Base-by-base conservation (phyloP, 2,888 invertebrate species). In the Callyntrura guangdongensis region DNA sequence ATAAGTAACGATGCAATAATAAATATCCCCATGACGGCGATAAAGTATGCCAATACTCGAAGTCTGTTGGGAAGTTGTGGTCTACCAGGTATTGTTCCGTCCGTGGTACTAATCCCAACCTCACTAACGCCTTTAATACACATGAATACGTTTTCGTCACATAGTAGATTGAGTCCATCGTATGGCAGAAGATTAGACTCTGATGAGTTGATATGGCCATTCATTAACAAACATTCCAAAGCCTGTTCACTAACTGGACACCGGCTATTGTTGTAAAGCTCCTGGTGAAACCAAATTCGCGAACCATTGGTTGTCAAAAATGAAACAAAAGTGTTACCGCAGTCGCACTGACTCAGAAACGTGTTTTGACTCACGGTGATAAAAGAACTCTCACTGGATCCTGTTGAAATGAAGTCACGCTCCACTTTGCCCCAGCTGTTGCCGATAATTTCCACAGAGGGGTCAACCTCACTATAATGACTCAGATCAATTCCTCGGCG, bases 391-490 rank as follows among this genome's bases (percentile, higher is more conserved):
- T 93, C 93, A n/a, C 79, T 84, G 5, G 64, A 47, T 4, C 94
- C 94, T 4, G 92, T 93, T 8, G 87, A 56, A 20, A 94, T 93
- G 79, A 94, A 94, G 82, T 93, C 93, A 8, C 87, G 90, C n/a
- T 88, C 89, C 9, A 93, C 92, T 27, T 94, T 96, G 77, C 95
- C 95, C 47, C 96, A 95, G 91, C 96, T 96, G 94, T 97, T 97
- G n/a, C 96, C 96, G 20, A 95, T 95, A 93, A 96, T 96, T 9
- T 95, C 95, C 91, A 96, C 96, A 86, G 95, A 95, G 53, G 95
- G 94, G 6, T 59, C 86, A 94, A 95, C 94, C 95, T 95, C 89
- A 53, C 86, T 86, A 14, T 9, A 95, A 59, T 92, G 90, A 53
- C 95, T 93, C 77, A 94, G 83, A 77, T 94, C 93, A 49, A 97